Base-by-base conservation (phyloP, 2,888 invertebrate genomes). In the Cinara cedri region DNA sequence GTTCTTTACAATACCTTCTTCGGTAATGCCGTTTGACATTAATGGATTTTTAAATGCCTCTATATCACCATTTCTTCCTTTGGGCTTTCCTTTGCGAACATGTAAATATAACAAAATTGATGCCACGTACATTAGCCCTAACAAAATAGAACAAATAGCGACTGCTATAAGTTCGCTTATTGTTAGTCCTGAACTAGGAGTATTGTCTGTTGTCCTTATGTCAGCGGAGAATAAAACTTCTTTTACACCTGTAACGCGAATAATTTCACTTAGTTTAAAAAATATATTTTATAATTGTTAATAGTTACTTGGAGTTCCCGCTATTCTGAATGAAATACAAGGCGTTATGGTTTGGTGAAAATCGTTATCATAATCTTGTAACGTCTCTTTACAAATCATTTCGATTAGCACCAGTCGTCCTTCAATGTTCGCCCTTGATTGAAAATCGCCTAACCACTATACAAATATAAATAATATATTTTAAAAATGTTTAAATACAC, bases 71-170 rank as follows among this genome's bases (percentile, higher is more conserved):
- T 80, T 60, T 78, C 81, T 80, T 82, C 80, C 55, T 70, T 80
- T 76, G 2, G 81, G 63, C 14, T 81, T 72, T n/a, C 70, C 70
- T 54, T 83, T 81, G 11, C 81, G 81, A n/a, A 81, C 90, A 85
- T 93, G 93, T 65, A 95, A 85, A 85, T 94, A 95, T 16, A 95
- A 88, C 81, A 94, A 92, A 26, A 95, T 93, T 8, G 94, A 94
- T 0, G 93, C 92, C 21, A 95, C 92, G 86, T 95, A 95, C 83
- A 95, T 92, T 49, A 95, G 88, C 0, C 94, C 94, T n/a, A 95
- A 87, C n/a, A 95, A 87, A 21, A 95, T 88, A 21, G 94, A 93
- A 83, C 93, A 93, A 66, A 94, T 89, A 46, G 93, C 95, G 81
- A 95, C 94, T 0, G 93, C 93, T 24, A 94, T 89, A 84, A 94